These are phyloP conservation scores for Myiopsitta monachus DNA, from an alignment of 2,113 vertebrate species.

Conservation along the genomic window DNA sequence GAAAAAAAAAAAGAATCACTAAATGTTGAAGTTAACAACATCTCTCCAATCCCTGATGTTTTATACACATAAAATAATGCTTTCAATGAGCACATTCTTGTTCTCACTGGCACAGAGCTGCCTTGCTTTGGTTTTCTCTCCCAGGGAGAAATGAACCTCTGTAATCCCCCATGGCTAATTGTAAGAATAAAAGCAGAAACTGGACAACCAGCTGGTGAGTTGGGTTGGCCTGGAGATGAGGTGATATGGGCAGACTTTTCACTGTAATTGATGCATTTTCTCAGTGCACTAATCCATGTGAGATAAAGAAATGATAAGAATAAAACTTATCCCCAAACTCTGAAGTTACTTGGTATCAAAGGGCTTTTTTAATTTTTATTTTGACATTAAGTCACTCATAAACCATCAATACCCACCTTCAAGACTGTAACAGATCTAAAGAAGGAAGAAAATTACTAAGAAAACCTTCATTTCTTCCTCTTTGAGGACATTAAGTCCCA, in stretches of 20 bases:
- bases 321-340: background rate
- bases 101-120: background rate
- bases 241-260: background rate
- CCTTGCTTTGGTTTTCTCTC: background rate
- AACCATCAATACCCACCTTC: background rate
- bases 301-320: background rate
- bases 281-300: background rate
- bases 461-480: background rate
- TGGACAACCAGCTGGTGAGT: background rate
- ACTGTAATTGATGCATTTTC: background rate
- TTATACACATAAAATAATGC: background rate
- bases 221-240: fast-evolving
- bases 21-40: background rate
- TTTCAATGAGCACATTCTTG: background rate
- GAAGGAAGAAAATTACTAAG: background rate
- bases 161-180: background rate
- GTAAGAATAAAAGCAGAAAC: background rate
- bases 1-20: background rate
- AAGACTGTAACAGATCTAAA: background rate
- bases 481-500: background rate
- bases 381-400: background rate
- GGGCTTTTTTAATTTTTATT: background rate
- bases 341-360: background rate
- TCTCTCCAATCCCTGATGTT: background rate
- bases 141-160: background rate